Evolutionary conservation across 2,797 vertebrate genomes (phyloP), one percentile per base, ranked within the genome.

Genomic region (Lutjanus argentimaculatus): DNA sequence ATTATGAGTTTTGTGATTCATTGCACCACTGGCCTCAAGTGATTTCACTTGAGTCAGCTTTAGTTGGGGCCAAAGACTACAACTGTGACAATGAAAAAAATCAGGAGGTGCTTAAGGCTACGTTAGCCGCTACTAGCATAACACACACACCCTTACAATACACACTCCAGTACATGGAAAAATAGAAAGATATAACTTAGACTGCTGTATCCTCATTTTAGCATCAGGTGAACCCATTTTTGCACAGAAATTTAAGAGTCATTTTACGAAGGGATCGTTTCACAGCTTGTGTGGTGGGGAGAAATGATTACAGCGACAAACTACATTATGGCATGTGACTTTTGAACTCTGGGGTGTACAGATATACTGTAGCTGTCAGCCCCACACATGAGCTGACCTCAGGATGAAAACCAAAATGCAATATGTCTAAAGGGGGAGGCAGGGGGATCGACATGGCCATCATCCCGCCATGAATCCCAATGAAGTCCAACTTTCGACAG

Each of bases 401-500:
- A 1, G 66, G 77, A 67, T 70, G 77, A 82, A 79, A 85, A 67
- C n/a, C 6, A 58, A 71, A 82, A 82, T 21, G 71, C 77, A 72
- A 71, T 85, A 67, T 72, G 67, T 79, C 72, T 81, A 48, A 56
- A 40, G 65, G 45, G 49, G 49, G 57, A 21, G 48, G 62, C 30
- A 36, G 62, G 56, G 45, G 14, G 43, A 42, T 77, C 40, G 43
- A 86, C 80, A 82, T 53, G 67, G 73, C 66, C 82, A 69, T 82
- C 89, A 86, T 78, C 83, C 61, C 69, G 12, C 85, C 69, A 83
- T 84, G 80, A 87, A 80, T 78, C 85, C 82, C 85, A 90, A 89
- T 72, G 21, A 85, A 74, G 58, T 90, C 89, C 89, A 95, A 95
- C 92, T 94, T 95, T 91, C 83, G 49, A 80, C 88, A 42, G 83